phyloP scores from a whole-genome alignment of 1,140 invertebrate species.

The Mamestra configurata region DNA sequence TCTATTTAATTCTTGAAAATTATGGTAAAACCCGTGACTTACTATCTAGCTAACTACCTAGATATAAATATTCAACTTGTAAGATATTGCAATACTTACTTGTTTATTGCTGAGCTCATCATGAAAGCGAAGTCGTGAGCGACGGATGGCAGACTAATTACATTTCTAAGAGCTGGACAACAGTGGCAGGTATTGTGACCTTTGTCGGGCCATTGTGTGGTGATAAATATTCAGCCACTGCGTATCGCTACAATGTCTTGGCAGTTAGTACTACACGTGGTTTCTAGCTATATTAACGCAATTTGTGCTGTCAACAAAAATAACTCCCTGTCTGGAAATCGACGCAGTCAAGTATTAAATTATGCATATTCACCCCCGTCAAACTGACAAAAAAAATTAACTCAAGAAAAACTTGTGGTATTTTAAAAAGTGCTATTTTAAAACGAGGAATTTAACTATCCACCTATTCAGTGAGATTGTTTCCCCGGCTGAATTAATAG shows the following conservation, averaged over 20 bases:
- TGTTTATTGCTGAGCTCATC: neutral
- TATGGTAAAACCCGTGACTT: neutral
- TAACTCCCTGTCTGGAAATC: too few relatives aligned
- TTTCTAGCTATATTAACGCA: neutral
- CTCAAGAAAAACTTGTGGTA: too few relatives aligned
- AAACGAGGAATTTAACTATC: neutral
- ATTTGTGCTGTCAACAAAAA: neutral
- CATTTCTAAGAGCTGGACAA: slow-evolving; percentile 26
- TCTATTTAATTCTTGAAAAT: neutral
- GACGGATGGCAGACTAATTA: neutral
- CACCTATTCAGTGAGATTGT: neutral
- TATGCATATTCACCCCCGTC: too few relatives aligned
- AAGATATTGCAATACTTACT: neutral
- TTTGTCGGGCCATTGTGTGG: slow-evolving; percentile 11
- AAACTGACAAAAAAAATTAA: too few relatives aligned
- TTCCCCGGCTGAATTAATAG: neutral
- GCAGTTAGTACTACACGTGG: slow-evolving; percentile 22
- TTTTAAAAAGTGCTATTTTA: too few relatives aligned
- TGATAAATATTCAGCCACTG: slow-evolving; percentile 15
- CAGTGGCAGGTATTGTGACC: neutral
- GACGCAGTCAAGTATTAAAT: neutral
- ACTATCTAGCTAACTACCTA: too few relatives aligned
- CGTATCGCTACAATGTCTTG: neutral
- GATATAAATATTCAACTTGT: neutral
- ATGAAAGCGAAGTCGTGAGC: slow-evolving; percentile 24